Base-by-base conservation (phyloP, 2,797 vertebrate genomes). In the Diplodus puntazzo region DNA sequence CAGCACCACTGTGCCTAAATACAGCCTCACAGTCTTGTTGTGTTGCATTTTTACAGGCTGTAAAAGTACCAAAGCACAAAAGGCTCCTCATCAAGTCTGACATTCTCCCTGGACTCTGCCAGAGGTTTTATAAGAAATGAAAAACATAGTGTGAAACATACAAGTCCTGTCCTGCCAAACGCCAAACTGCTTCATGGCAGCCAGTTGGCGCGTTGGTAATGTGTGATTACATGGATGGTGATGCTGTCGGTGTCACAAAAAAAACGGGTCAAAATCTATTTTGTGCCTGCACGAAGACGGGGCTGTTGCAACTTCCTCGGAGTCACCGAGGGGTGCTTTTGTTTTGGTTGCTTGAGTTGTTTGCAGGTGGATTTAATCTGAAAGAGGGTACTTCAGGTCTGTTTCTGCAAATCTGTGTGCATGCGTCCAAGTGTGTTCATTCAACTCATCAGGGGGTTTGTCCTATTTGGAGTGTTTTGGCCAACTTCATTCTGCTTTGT, bases 381-480 rank as follows among this genome's bases (percentile, higher is more conserved):
- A 75, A 61, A 80, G 46, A 81, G 82, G 83, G 81, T 76, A 81
- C 82, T 83, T 83, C 42, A 82, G 91, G 75, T 85, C 82, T 83
- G 62, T 86, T 82, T 67, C 76, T 76, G 65, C 58, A 78, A 69
- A 69, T 79, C 69, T 85, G 73, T 59, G 52, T 48, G 39, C 69
- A 42, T 39, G 49, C 25, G 11, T 81, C 74, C 80, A 69, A 81
- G 77, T 76, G 71, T 81, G 85, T 77, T 86, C 59, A 55, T 70
- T 82, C 46, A 71, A 83, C 77, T 80, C 85, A 60, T 73, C 68
- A 5, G 87, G 90, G 85, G 85, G 75, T 75, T 89, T 85, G 82
- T 82, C 87, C 87, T 79, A 80, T 84, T 91, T 81, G 62, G 50
- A 88, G 64, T 86, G 88, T 89, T 92, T 88, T 89, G 82, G 61